Base-by-base conservation (phyloP, 2,888 invertebrate species). In the Boloria selene region DNA sequence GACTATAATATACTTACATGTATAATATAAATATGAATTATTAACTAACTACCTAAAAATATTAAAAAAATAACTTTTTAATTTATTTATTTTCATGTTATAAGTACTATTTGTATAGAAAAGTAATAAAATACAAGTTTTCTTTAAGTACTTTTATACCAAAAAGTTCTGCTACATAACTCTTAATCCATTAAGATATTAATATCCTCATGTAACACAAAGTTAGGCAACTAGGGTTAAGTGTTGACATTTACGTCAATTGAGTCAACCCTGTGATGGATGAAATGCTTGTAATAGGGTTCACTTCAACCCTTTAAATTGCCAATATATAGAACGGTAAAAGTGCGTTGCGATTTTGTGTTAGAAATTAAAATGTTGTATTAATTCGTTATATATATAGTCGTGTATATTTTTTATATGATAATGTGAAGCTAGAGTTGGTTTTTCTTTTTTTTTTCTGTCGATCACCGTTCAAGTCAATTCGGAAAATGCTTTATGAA, bases 171-270 rank as follows among this genome's bases (percentile, higher is more conserved):
- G 14, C 1, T 51, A n/a, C 26, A 58, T n/a, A 50, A 54, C 42
- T 38, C 18, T 22, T 50, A 38, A 56, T 56, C 44, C 55, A 64
- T 64, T 66, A 58, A 26, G 51, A 56, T 65, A 50, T 49, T 58
- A 64, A 54, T 54, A 58, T 38, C 47, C 44, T 70, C 83, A 88
- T 90, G 85, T 88, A 78, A 81, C 67, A 76, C 84, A 61, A 74
- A 71, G 72, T 71, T 77, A 73, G 72, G 64, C 70, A 72, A 69
- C 70, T 74, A 78, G 81, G 87, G 87, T 88, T 90, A 89, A 88
- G 84, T 86, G 88, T 84, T 86, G 87, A 88, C 86, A 84, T 82
- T 79, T 78, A 79, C 87, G 88, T 91, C 89, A 90, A 88, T 89
- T 85, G 88, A 87, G 85, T 80, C 80, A 79, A 81, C 78, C 73